Conservation (phyloP, 2,888 invertebrate species). For the Brenthis ino region DNA sequence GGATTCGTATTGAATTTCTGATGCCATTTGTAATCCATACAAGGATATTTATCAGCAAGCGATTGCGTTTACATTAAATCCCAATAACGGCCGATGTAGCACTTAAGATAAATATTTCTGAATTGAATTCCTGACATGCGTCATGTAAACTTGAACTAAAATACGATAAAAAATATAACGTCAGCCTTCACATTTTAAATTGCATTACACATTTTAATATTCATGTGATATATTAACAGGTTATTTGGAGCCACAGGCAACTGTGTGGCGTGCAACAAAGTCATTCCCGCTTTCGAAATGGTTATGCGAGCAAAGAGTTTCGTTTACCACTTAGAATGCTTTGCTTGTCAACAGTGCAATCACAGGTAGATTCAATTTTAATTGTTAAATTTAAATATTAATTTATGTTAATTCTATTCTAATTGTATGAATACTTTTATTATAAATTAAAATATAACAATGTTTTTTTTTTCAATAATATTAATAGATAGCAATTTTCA, state of each 20-base stretch:
- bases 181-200: constrained; percentile 22
- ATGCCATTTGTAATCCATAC: constrained; percentile 36
- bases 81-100: constrained; percentile 31
- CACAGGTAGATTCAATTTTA: constrained; percentile 86
- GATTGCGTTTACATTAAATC: constrained; percentile 33
- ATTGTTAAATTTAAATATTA: neutral
- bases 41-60: constrained; percentile 36
- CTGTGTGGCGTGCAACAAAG: constrained; percentile 95
- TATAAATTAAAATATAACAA: neutral
- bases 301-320: constrained; percentile 96
- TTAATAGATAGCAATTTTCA: no score
- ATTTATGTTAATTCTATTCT: neutral
- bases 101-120: constrained; percentile 29
- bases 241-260: constrained; percentile 95
- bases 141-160: constrained; percentile 10
- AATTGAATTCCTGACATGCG: constrained; percentile 27
- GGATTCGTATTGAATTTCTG: constrained; percentile 39
- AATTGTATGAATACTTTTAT: neutral
- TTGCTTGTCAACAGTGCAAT: constrained; percentile 96
- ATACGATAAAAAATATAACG: neutral
- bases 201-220: constrained; percentile 20
- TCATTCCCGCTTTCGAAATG: constrained; percentile 97
- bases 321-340: constrained; percentile 96
- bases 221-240: constrained; percentile 76
- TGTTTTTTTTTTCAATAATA: no score